Conservation (phyloP, 2,797 vertebrate genomes). For the Pseudomugil tenellus region DNA sequence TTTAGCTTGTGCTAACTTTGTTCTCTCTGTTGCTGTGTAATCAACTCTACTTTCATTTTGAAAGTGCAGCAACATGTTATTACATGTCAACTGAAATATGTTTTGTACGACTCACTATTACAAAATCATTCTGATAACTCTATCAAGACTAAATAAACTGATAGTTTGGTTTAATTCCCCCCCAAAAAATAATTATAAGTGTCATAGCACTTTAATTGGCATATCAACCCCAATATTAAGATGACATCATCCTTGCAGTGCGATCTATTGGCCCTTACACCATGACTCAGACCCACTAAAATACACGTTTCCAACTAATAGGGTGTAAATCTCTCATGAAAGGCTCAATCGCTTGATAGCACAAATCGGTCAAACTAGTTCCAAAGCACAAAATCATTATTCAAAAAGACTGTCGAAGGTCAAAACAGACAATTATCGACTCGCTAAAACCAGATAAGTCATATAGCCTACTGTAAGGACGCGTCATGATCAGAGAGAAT, state of each 20-base stretch:
- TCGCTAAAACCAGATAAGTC: background rate
- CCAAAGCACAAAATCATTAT: background rate
- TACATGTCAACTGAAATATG: background rate
- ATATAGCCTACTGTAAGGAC: no score
- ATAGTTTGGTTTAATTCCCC: background rate
- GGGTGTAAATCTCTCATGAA: background rate
- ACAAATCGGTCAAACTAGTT: background rate
- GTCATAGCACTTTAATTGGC: background rate
- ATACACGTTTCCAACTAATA: background rate
- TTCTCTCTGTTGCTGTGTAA: background rate
- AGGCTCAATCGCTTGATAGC: no score
- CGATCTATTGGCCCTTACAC: background rate
- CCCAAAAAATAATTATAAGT: no score
- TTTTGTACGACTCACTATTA: background rate
- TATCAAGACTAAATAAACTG: background rate
- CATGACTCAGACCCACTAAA: background rate
- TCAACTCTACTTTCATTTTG: background rate
- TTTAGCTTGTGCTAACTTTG: constrained; percentile 11
- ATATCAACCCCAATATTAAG: background rate
- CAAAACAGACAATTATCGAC: background rate
- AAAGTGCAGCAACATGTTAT: background rate
- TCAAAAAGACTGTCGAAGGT: background rate
- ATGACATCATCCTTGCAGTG: constrained; percentile 4
- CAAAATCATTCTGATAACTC: background rate
- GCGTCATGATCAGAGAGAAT: no score